phyloP scores from a whole-genome alignment of 2,797 vertebrate species.

The Clarias laeviceps region DNA sequence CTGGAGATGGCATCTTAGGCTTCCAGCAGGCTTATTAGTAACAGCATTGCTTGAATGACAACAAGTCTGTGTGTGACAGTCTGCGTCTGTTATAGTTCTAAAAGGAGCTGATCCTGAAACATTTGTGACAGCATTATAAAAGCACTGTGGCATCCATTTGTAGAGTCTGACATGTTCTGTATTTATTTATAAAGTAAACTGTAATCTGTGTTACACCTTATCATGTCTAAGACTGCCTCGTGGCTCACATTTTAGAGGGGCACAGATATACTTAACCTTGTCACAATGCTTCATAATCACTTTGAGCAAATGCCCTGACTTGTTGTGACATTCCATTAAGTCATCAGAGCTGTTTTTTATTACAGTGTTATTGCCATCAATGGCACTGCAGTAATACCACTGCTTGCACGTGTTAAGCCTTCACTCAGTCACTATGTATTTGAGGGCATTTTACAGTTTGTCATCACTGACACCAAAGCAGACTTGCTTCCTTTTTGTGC shows the following conservation, averaged over 20 bases:
- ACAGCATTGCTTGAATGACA: constrained; percentile 44
- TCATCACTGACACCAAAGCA: constrained; percentile 64
- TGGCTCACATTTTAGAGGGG: constrained; percentile 10
- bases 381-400: constrained; percentile 53
- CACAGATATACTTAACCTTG: constrained; percentile 43
- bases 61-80: constrained; percentile 40
- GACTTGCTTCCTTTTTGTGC: constrained; percentile 40
- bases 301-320: constrained; percentile 8
- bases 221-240: constrained; percentile 39
- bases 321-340: constrained; percentile 40
- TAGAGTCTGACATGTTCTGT: constrained; percentile 22
- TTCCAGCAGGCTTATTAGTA: constrained; percentile 36
- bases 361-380: constrained; percentile 35
- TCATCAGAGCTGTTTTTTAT: constrained; percentile 33
- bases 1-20: constrained; percentile 32
- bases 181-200: constrained; percentile 40
- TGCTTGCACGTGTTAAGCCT: constrained; percentile 51
- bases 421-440: constrained; percentile 50
- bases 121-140: constrained; percentile 28
- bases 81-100: constrained; percentile 28
- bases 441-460: constrained; percentile 47
- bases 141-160: not conserved
- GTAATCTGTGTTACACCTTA: constrained; percentile 24
- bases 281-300: constrained; percentile 40
- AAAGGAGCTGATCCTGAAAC: constrained; percentile 28